phyloP scores from a whole-genome alignment of 2,797 vertebrate genomes.

The Urophycis tenuis region DNA sequence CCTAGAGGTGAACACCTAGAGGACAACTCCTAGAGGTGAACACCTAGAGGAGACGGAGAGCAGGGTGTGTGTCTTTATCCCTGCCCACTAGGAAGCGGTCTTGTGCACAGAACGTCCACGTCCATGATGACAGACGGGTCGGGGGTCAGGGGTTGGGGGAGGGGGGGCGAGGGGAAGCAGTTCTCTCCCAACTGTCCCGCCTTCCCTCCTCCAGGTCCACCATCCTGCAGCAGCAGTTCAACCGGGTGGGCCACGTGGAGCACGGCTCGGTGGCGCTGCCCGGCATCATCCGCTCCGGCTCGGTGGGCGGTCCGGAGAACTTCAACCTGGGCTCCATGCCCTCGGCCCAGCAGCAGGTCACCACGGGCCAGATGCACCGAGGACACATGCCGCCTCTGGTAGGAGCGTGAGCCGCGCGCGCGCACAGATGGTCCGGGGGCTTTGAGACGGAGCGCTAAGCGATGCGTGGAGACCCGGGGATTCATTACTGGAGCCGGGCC shows the following conservation, averaged over 20 bases:
- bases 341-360: slow-evolving; percentile 91
- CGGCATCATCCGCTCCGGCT: slow-evolving; percentile 92
- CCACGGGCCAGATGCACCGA: slow-evolving; percentile 92
- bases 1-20: too few relatives aligned
- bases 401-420: too few relatives aligned
- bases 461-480: not conserved
- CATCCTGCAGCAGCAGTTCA: slow-evolving; percentile 97
- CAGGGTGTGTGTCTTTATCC: too few relatives aligned
- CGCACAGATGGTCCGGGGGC: not conserved
- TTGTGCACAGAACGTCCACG: too few relatives aligned
- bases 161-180: not conserved
- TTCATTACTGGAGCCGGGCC: not conserved
- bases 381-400: slow-evolving; percentile 98
- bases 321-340: slow-evolving; percentile 95
- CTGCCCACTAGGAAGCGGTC: too few relatives aligned
- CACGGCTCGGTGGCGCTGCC: slow-evolving; percentile 91
- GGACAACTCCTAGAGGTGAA: too few relatives aligned
- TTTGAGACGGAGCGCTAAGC: not conserved
- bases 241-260: slow-evolving; percentile 87
- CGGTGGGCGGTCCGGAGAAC: slow-evolving; percentile 84
- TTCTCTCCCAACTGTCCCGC: not conserved
- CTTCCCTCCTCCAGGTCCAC: slow-evolving; percentile 72
- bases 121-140: too few relatives aligned
- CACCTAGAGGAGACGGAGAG: too few relatives aligned
- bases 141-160: too few relatives aligned